These are phyloP conservation scores for Daboia siamensis DNA, from an alignment of 2,113 vertebrate genomes.

Conservation along the genomic window DNA sequence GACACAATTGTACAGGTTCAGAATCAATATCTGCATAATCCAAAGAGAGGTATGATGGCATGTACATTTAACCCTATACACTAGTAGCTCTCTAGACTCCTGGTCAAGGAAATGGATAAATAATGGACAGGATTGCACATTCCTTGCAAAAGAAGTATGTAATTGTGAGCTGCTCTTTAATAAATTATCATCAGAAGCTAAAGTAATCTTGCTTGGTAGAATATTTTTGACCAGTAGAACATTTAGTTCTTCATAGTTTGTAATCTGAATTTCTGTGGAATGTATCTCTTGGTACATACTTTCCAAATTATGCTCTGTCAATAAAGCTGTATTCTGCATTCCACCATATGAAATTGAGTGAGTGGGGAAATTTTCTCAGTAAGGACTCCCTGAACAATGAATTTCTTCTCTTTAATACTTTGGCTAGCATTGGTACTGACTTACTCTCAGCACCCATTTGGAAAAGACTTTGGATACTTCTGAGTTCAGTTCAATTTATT, in stretches of 20 bases:
- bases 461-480: neutral
- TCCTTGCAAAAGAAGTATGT: neutral
- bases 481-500: neutral
- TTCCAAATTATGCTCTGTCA: neutral
- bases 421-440: neutral
- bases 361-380: neutral
- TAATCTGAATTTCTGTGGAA: neutral
- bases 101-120: neutral
- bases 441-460: neutral
- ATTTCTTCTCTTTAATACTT: neutral
- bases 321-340: neutral
- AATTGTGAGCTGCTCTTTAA: neutral
- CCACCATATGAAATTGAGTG: neutral
- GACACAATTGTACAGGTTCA: neutral
- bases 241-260: neutral
- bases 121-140: neutral
- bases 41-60: neutral
- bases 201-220: neutral
- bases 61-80: neutral
- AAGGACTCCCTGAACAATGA: neutral
- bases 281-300: neutral
- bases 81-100: neutral
- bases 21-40: neutral
- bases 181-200: neutral
- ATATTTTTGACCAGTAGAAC: neutral